These are phyloP conservation scores for Rhinatrema bivittatum DNA, from an alignment of 2,797 vertebrate species.

Conservation along the genomic window DNA sequence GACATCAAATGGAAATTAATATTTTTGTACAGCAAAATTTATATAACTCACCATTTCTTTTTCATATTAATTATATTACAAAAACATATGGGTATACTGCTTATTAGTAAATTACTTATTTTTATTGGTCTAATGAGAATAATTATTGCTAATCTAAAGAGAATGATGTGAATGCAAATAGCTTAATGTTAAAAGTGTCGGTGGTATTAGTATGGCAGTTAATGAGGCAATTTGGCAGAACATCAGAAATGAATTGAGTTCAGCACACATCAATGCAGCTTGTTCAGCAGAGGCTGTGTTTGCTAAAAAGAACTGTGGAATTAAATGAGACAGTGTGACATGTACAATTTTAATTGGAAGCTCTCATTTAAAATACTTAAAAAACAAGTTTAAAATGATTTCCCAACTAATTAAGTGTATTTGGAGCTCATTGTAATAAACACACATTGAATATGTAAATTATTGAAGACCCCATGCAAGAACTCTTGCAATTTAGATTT, in stretches of 20 bases:
- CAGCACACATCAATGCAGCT: constrained; percentile 39
- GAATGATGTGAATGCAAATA: constrained; percentile 24
- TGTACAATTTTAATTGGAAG: constrained; percentile 53
- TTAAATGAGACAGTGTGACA: constrained; percentile 53
- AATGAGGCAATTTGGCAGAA: constrained; percentile 60
- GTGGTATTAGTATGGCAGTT: constrained; percentile 40
- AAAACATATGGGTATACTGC: constrained; percentile 20
- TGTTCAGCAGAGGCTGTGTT: constrained; percentile 35
- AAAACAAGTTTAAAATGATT: constrained; percentile 50
- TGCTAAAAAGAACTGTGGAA: constrained; percentile 37
- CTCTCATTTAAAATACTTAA: constrained; percentile 55
- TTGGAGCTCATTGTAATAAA: constrained; percentile 35
- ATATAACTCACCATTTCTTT: not conserved
- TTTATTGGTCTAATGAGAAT: constrained; percentile 31
- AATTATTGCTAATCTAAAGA: constrained; percentile 25
- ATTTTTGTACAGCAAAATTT: too few species aligned
- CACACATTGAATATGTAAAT: constrained; percentile 44
- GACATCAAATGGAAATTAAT: too few species aligned
- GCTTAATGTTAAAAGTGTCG: constrained; percentile 27
- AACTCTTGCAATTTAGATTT: constrained; percentile 35
- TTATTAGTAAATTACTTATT: constrained; percentile 32
- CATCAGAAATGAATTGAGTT: constrained; percentile 60
- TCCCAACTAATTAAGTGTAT: constrained; percentile 46
- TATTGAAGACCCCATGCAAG: constrained; percentile 34
- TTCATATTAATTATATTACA: constrained; percentile 17